Evolutionary conservation across 2,113 vertebrate genomes (phyloP).

Genomic region (Trematocara stigmaticum): DNA sequence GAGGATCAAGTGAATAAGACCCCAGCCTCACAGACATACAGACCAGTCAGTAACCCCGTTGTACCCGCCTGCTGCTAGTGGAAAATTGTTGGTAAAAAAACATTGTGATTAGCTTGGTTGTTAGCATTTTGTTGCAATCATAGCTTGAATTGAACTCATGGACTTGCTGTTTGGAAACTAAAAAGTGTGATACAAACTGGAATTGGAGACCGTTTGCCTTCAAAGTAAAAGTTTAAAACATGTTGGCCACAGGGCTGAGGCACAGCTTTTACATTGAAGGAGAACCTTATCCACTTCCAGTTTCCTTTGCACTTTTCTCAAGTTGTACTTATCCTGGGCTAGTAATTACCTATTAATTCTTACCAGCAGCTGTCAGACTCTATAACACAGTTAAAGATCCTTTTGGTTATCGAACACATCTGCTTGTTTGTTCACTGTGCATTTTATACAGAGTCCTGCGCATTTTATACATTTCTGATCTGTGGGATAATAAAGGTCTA

Average conservation of each 20-base stretch:
- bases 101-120: not conserved
- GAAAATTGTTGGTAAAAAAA: not conserved
- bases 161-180: fast-evolving
- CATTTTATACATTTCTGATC: not conserved
- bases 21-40: not conserved
- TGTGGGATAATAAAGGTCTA: not conserved
- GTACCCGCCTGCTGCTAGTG: not conserved
- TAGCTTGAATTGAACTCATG: not conserved
- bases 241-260: not conserved
- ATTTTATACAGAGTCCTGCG: fast-evolving
- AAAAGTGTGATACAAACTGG: not conserved
- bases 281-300: not conserved
- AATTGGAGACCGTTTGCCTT: not conserved
- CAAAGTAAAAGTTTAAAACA: not conserved
- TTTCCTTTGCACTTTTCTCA: not conserved
- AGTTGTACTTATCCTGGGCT: fast-evolving
- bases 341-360: not conserved
- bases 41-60: not conserved
- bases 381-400: not conserved
- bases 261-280: not conserved
- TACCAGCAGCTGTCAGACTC: not conserved
- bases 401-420: not conserved
- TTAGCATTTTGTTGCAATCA: not conserved
- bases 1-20: not conserved
- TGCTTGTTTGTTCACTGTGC: not conserved